These are phyloP conservation scores for Bursaphelenchus okinawaensis DNA, from an alignment of 2,888 invertebrate species.

Conservation along the genomic window DNA sequence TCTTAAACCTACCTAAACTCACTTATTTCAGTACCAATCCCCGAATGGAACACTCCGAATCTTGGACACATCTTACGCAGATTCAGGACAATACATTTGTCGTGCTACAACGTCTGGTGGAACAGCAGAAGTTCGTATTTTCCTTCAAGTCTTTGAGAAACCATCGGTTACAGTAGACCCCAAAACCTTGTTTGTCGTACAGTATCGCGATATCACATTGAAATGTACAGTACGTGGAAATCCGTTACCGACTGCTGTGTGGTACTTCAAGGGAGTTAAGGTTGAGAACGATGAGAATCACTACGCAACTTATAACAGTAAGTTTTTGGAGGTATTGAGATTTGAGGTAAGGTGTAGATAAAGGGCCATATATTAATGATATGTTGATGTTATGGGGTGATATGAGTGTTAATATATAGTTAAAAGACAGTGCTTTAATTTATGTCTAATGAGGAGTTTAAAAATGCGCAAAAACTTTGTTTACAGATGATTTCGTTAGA, in stretches of 20 bases:
- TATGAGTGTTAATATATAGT: no score
- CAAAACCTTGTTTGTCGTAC: conserved; percentile 41
- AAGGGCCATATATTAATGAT: no score
- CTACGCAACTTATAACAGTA: conserved; percentile 43
- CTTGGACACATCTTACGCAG: conserved; percentile 57
- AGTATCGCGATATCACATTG: conserved; percentile 51
- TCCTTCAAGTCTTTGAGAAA: conserved; percentile 52
- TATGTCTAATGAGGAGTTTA: no score
- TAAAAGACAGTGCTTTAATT: no score
- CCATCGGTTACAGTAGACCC: conserved; percentile 56
- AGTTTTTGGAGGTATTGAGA: no score
- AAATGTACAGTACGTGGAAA: conserved; percentile 54
- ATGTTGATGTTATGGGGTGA: no score
- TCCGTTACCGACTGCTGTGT: conserved; percentile 52
- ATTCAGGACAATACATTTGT: conserved; percentile 63
- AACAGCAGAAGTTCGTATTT: conserved; percentile 53
- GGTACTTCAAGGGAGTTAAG: conserved; percentile 29
- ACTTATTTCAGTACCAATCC: conserved; percentile 26
- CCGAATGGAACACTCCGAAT: conserved; percentile 60
- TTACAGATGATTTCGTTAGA: no score
- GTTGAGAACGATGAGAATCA: conserved; percentile 36
- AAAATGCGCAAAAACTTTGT: no score
- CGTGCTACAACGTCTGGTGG: conserved; percentile 63
- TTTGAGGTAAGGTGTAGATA: no score
- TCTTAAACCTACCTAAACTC: neutral